phyloP scores from a whole-genome alignment of 1,140 invertebrate species.

The Hyles vespertilio region DNA sequence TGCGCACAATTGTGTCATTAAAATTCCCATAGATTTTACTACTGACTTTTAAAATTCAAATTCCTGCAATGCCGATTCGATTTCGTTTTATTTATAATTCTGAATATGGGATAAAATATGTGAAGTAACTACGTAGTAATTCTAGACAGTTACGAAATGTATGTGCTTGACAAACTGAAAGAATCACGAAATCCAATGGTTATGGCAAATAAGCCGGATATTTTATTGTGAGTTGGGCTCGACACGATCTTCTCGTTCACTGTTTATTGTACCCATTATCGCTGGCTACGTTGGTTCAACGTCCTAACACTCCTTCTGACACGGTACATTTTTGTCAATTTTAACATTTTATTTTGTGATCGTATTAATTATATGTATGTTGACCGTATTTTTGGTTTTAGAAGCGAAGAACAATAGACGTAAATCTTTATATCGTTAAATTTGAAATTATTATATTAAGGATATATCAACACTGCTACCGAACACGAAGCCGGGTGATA shows the following conservation, averaged over 20 bases:
- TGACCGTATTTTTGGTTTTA: too few species aligned
- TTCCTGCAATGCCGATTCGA: too few species aligned
- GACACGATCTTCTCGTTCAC: slow-evolving; percentile 45
- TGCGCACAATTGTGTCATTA: neutral
- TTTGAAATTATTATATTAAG: too few species aligned
- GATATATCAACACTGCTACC: too few species aligned
- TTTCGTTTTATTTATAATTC: too few species aligned
- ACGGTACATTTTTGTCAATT: slow-evolving; percentile 27
- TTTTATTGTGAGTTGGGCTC: slow-evolving; percentile 59
- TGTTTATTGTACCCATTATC: slow-evolving; percentile 62
- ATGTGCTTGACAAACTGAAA: slow-evolving; percentile 32
- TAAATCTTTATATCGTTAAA: too few species aligned
- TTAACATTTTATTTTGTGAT: slow-evolving; percentile 10
- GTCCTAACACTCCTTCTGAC: slow-evolving; percentile 35
- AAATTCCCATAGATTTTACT: too few species aligned
- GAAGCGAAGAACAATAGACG: too few species aligned
- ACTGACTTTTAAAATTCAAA: too few species aligned
- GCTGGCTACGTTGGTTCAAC: slow-evolving; percentile 51
- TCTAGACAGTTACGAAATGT: slow-evolving; percentile 24
- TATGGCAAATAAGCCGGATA: slow-evolving; percentile 57
- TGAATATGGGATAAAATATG: too few species aligned
- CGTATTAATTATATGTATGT: too few species aligned
- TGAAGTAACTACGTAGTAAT: neutral
- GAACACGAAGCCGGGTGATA: too few species aligned
- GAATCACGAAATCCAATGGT: slow-evolving; percentile 42